Evolutionary conservation across 2,797 vertebrate genomes (phyloP).

Genomic region (Molossus alvarezi): DNA sequence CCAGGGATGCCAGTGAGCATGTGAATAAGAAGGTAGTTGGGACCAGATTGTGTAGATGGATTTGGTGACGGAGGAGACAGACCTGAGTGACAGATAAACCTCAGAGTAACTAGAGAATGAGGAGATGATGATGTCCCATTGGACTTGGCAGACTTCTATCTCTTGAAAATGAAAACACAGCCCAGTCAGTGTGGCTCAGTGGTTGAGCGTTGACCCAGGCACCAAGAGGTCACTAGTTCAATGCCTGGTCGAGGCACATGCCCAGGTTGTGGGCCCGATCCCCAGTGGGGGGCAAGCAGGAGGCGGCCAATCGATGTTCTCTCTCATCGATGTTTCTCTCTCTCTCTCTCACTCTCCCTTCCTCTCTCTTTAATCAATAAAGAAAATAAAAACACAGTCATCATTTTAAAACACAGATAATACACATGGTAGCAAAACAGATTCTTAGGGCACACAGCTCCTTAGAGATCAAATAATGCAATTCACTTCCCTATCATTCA

Average conservation of each 20-base stretch:
- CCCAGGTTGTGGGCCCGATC: no score
- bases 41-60: background rate
- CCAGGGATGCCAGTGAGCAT: background rate
- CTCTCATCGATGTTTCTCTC: no score
- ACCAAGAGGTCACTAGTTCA: no score
- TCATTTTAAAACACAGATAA: background rate
- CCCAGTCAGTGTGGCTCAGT: no score
- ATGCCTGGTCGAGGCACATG: no score
- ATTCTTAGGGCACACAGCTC: background rate
- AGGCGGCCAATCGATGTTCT: no score
- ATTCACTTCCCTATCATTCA: background rate
- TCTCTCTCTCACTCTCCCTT: no score
- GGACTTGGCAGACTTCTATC: no score
- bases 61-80: background rate
- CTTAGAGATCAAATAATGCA: background rate
- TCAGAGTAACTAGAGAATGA: background rate
- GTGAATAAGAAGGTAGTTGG: background rate
- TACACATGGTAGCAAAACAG: background rate
- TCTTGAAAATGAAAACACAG: background rate
- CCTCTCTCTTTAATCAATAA: no score
- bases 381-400: background rate
- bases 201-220: no score
- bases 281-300: no score
- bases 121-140: background rate
- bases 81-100: background rate